phyloP scores from a whole-genome alignment of 2,888 invertebrate species.

The Malacosoma neustria region DNA sequence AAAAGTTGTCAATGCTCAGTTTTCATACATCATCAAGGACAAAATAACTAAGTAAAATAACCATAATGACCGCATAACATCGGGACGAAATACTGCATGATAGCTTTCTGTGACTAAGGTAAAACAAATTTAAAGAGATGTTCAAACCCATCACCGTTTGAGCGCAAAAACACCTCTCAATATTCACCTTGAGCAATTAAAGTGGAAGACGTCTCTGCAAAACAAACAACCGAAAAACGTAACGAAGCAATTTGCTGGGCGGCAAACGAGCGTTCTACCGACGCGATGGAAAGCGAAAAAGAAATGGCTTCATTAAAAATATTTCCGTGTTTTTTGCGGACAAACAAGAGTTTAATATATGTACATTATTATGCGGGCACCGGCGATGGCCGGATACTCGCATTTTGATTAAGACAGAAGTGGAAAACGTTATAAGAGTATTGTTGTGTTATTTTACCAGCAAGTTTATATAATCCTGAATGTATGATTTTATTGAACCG shows the following conservation, averaged over 20 bases:
- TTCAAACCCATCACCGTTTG: too few relatives aligned
- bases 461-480: neutral
- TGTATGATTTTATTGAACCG: too few relatives aligned
- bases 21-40: too few relatives aligned
- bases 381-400: neutral
- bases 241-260: conserved; percentile 45
- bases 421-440: neutral
- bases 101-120: too few relatives aligned
- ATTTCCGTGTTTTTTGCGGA: conserved; percentile 4
- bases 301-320: conserved; percentile 23
- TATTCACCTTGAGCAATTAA: conserved; percentile 13
- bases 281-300: conserved; percentile 22
- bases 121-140: too few relatives aligned
- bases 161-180: neutral
- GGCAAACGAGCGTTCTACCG: conserved; percentile 28
- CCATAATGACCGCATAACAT: too few relatives aligned
- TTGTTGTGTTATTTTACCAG: too few relatives aligned
- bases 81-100: too few relatives aligned
- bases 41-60: too few relatives aligned
- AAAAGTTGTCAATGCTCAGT: too few relatives aligned
- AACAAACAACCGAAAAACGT: conserved; percentile 37
- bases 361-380: conserved; percentile 2
- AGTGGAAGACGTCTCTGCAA: conserved; percentile 25
- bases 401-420: neutral
- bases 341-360: conserved; percentile 2